Conservation (phyloP, 2,888 invertebrate species). For the Pasiphila rectangulata region DNA sequence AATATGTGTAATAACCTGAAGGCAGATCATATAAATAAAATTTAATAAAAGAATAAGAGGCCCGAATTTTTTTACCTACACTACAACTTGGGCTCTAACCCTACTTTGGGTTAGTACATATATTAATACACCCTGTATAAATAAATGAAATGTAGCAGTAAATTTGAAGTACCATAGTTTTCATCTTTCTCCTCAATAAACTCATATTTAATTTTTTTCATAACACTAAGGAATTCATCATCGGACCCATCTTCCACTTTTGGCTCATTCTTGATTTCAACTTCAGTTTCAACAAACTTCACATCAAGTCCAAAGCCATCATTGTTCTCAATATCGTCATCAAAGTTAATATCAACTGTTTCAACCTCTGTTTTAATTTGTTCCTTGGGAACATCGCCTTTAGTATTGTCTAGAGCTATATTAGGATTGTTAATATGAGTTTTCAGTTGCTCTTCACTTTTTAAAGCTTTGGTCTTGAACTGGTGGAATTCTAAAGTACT, state of each 20-base stretch:
- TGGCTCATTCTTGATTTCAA: conserved; percentile 19
- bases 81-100: no score
- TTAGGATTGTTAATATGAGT: conserved; percentile 12
- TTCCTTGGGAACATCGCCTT: not conserved
- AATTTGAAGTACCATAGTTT: conserved; percentile 54
- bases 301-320: conserved; percentile 13
- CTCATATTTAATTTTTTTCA: conserved; percentile 53
- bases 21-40: no score
- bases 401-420: not conserved
- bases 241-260: conserved; percentile 36
- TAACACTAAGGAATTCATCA: conserved; percentile 59
- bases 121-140: no score
- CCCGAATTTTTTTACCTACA: no score
- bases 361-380: conserved; percentile 10
- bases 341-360: not conserved
- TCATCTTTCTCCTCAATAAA: conserved; percentile 39
- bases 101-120: no score
- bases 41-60: no score
- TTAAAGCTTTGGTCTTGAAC: conserved; percentile 58
- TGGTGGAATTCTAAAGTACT: conserved; percentile 55
- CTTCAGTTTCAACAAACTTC: conserved; percentile 2
- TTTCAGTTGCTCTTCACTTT: conserved; percentile 52
- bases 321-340: conserved; percentile 10
- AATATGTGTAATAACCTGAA: no score
- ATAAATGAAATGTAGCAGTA: no score